Percentiles rank a stretch among this genome's conserved stretches.
Evolutionary conservation across 2,888 invertebrate genomes (phyloP).

Genomic region (Cephus pygmeus): DNA sequence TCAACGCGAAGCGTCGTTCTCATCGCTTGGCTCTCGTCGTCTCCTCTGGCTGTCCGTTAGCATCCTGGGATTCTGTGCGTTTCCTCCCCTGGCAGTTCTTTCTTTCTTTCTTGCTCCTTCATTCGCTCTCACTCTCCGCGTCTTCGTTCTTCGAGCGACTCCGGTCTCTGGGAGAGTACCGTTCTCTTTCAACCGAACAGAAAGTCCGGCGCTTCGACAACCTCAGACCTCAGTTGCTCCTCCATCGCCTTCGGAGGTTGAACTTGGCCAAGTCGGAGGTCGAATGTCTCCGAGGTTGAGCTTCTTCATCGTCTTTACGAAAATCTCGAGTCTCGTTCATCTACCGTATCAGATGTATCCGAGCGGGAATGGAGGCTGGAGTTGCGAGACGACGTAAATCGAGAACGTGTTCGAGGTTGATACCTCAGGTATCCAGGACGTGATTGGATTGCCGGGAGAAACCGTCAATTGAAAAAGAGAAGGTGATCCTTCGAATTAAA

Average conservation of each 20-base stretch:
- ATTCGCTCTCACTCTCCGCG: not conserved
- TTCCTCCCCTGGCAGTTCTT: not conserved
- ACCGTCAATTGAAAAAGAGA: not conserved
- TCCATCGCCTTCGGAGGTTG: not conserved
- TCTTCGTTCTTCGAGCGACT: not conserved
- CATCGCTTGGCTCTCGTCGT: not conserved
- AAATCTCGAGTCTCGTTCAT: conserved; percentile 6
- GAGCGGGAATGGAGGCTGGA: conserved; percentile 37
- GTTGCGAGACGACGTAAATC: conserved; percentile 44
- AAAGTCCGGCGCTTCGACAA: not conserved
- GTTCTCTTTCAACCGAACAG: not conserved
- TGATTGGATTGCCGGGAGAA: not conserved
- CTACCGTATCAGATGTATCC: conserved; percentile 23
- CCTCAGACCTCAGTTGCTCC: not conserved
- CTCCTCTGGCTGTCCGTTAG: not conserved
- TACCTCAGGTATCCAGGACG: not conserved
- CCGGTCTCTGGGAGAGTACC: not conserved
- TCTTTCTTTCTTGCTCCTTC: not conserved
- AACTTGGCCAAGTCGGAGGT: not conserved
- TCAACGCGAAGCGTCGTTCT: not conserved
- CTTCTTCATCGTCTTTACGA: not conserved
- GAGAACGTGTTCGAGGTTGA: not conserved
- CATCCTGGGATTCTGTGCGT: not conserved
- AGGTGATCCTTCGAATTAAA: not conserved
- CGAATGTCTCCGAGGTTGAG: conserved; percentile 17